phyloP scores from a whole-genome alignment of 2,797 vertebrate genomes.

The Sibirionetta formosa region DNA sequence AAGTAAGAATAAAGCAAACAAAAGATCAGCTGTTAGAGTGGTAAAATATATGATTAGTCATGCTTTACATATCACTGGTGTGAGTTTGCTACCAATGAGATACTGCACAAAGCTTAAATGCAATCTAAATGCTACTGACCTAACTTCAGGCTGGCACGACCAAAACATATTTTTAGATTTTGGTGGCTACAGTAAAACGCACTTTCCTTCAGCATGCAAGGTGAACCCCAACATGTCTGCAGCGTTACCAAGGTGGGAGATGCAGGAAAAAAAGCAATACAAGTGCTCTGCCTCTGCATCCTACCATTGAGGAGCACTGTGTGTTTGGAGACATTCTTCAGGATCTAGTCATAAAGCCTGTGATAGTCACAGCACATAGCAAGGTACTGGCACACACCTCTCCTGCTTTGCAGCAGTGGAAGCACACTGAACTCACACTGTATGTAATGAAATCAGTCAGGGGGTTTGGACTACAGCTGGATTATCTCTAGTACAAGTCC shows the following conservation, averaged over 20 bases:
- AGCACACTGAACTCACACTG: background rate
- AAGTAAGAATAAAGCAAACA: constrained; percentile 70
- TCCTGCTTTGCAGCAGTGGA: background rate
- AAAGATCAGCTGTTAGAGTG: constrained; percentile 63
- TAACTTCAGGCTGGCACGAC: background rate
- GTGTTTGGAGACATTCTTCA: background rate
- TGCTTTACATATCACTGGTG: background rate
- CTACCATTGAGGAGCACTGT: background rate
- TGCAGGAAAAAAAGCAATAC: background rate
- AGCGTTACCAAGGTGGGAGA: background rate
- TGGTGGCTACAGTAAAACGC: background rate
- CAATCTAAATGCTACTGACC: background rate
- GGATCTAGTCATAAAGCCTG: background rate
- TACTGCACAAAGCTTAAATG: background rate
- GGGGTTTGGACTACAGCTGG: background rate
- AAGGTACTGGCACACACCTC: background rate
- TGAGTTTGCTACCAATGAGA: background rate
- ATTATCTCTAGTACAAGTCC: background rate
- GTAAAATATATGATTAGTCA: background rate
- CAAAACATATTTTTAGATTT: background rate
- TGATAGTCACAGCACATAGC: background rate
- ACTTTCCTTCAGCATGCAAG: background rate
- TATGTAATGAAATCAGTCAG: fast-evolving
- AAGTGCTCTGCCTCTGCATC: too few species aligned
- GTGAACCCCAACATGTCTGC: background rate